phyloP scores from a whole-genome alignment of 1,140 invertebrate genomes.

The Sinonovacula constricta region DNA sequence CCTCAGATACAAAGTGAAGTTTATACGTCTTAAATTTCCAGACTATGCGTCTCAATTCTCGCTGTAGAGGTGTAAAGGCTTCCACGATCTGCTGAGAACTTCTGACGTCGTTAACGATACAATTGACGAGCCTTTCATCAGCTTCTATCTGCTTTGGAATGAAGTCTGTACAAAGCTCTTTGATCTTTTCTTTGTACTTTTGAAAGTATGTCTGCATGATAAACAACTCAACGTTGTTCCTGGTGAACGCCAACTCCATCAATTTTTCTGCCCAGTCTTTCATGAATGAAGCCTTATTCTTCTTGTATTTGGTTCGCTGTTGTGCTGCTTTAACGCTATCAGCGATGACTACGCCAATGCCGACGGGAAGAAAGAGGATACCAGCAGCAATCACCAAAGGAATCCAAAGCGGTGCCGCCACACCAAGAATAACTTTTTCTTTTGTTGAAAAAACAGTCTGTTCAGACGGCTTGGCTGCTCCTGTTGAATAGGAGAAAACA shows the following conservation, averaged over 20 bases:
- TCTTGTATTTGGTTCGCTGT: conserved; percentile 21
- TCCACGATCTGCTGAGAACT: conserved; percentile 38
- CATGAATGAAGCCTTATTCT: conserved; percentile 51
- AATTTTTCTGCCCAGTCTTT: conserved; percentile 44
- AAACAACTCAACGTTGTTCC: conserved; percentile 28
- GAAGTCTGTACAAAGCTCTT: conserved; percentile 49
- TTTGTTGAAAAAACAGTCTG: conserved; percentile 50
- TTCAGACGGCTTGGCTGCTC: too few relatives aligned
- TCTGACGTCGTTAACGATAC: conserved; percentile 52
- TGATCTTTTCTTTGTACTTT: conserved; percentile 45
- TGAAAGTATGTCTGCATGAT: conserved; percentile 49
- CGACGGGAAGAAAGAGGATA: conserved; percentile 52
- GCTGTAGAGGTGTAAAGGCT: conserved; percentile 48
- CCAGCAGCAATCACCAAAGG: conserved; percentile 54
- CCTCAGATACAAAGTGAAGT: conserved; percentile 44
- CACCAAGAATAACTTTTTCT: conserved; percentile 54
- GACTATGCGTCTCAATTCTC: conserved; percentile 35
- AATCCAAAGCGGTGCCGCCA: conserved; percentile 57
- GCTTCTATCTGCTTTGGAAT: conserved; percentile 58
- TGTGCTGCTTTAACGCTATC: conserved; percentile 30
- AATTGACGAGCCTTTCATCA: conserved; percentile 45
- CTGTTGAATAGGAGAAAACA: not conserved
- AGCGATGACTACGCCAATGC: conserved; percentile 50
- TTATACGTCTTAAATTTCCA: conserved; percentile 42
- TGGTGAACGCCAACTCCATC: conserved; percentile 20